These are phyloP conservation scores for Drosophila pallidifrons DNA, from an alignment of 1,140 invertebrate genomes.

Conservation along the genomic window DNA sequence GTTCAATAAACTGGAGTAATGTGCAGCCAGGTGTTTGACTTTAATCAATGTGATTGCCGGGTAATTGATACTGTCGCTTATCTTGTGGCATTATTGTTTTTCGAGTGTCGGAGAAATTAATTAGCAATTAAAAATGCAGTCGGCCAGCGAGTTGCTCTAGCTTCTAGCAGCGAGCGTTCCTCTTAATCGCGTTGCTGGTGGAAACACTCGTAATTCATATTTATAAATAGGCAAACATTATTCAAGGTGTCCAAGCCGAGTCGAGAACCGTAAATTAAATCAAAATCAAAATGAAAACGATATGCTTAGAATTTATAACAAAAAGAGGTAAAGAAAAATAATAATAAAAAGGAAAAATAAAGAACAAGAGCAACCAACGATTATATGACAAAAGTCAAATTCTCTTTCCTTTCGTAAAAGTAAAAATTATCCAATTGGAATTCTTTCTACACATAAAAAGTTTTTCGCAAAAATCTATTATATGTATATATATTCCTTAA, in stretches of 20 bases:
- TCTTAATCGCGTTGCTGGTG: slow-evolving; percentile 55
- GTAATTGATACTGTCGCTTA: slow-evolving; percentile 26
- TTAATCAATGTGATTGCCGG: slow-evolving; percentile 11
- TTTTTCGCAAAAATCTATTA: no score
- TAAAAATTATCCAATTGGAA: neutral
- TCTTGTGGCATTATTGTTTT: slow-evolving; percentile 60
- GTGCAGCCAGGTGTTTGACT: slow-evolving; percentile 59
- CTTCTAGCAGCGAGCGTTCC: slow-evolving; percentile 1
- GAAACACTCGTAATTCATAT: slow-evolving; percentile 76
- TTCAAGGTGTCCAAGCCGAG: slow-evolving; percentile 72
- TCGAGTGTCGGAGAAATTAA: slow-evolving; percentile 71
- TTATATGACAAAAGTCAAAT: neutral
- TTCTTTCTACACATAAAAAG: no score
- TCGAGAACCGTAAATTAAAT: slow-evolving; percentile 82
- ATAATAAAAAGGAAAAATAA: slow-evolving; percentile 41
- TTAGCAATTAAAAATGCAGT: slow-evolving; percentile 82
- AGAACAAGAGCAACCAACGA: no score
- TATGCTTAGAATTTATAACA: slow-evolving; percentile 81
- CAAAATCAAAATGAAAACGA: slow-evolving; percentile 79
- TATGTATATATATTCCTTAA: no score
- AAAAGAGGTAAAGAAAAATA: slow-evolving; percentile 62
- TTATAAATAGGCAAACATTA: slow-evolving; percentile 83
- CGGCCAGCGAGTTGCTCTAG: slow-evolving; percentile 4
- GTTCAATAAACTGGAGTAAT: slow-evolving; percentile 53
- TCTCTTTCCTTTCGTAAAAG: neutral